Percentiles rank a stretch among this genome's conserved stretches.
These are phyloP conservation scores for Gyps fulvus DNA, from an alignment of 2,113 vertebrate species.

Conservation along the genomic window DNA sequence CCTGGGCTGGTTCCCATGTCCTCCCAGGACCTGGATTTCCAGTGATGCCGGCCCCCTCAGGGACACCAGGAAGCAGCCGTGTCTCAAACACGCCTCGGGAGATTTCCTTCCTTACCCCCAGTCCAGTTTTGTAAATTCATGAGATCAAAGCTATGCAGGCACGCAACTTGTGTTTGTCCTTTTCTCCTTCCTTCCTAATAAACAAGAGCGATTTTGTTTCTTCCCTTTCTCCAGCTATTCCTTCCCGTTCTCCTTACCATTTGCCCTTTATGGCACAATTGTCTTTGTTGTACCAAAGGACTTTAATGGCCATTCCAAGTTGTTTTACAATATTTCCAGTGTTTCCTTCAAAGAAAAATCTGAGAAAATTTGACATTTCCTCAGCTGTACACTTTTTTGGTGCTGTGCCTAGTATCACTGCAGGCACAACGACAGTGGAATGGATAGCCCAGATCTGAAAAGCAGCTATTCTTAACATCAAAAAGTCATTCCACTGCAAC, in stretches of 20 bases:
- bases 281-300: background rate
- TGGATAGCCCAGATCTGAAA: background rate
- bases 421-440: background rate
- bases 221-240: background rate
- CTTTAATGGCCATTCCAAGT: background rate
- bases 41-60: rapidly evolving
- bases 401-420: background rate
- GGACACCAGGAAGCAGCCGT: background rate
- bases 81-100: rapidly evolving
- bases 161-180: background rate
- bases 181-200: background rate
- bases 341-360: background rate
- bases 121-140: background rate
- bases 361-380: background rate
- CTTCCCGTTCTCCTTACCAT: background rate
- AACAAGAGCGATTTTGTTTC: background rate
- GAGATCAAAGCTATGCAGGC: background rate
- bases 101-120: background rate
- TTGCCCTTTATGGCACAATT: constrained; percentile 13
- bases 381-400: background rate
- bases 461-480: background rate
- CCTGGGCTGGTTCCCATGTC: background rate
- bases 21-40: rapidly evolving
- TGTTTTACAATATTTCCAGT: background rate
- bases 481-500: background rate